Base-by-base conservation (phyloP, 2,888 invertebrate species). In the Pollenia angustigena region DNA sequence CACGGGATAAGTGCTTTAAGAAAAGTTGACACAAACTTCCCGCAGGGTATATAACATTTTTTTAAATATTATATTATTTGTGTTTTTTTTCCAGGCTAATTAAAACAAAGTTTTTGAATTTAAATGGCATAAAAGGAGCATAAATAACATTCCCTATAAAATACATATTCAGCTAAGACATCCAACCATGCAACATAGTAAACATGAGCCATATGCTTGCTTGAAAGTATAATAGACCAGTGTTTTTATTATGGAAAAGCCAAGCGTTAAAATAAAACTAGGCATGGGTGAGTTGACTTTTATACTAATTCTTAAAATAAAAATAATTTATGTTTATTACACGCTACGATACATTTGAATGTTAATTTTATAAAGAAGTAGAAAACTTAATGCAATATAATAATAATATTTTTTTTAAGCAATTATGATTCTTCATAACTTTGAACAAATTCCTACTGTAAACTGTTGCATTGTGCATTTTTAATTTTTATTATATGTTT, bases 271-370 rank as follows among this genome's bases (percentile, higher is more conserved):
- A 64, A n/a, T 23, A 64, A 79, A 54, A 44, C n/a, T 14, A 18
- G 69, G 48, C 68, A 68, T n/a, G 79, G 68, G 40, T 79, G 42
- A 69, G 56, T 56, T 48, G 16, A 18, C 32, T 32, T 68, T 48
- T 8, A 79, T 48, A 50, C 1, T 58, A 58, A 14, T 71, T 71
- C 8, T 52, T 9, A 14, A n/a, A 46, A 16, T 32, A 50, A 50
- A 79, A 69, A 64, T n/a, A 23, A 3, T 79, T 58, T 48, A 72
- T n/a, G 44, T n/a, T 52, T 64, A 64, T 80, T 18, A 71, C 16
- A 71, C 52, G 23, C 52, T 71, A 62, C 62, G 12, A 44, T n/a
- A 32, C 50, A 80, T 71, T 62, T 74, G 48, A 74, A 72, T 46
- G 18, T 16, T 16, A 16, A 64, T 46, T 14, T 42, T 42, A 52